A percentile compares a stretch with the other conserved stretches of the same genome.
These are phyloP conservation scores for Neomorphus geoffroyi DNA, from an alignment of 2,797 vertebrate species.

Conservation along the genomic window DNA sequence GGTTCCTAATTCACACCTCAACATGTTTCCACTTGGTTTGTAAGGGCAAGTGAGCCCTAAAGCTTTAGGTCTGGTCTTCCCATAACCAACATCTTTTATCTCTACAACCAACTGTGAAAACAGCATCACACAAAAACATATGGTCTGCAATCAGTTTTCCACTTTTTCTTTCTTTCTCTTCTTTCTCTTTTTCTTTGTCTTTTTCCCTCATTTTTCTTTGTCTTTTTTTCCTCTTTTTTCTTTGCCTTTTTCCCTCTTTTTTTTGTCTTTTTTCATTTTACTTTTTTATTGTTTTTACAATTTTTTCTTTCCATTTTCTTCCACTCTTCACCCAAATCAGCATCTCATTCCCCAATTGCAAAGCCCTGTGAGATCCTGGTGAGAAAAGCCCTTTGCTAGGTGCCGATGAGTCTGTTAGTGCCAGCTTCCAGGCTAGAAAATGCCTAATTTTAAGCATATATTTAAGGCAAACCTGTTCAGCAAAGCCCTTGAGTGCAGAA, in stretches of 20 bases:
- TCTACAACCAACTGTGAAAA: background rate
- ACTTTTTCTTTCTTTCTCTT: background rate
- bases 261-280: fast-evolving
- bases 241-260: no score
- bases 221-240: no score
- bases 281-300: no score
- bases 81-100: background rate
- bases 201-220: background rate
- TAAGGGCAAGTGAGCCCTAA: background rate
- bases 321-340: background rate
- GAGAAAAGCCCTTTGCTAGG: background rate
- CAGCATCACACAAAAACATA: background rate
- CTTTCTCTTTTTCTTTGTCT: no score
- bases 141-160: background rate
- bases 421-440: background rate
- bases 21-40: background rate
- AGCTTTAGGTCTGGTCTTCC: background rate
- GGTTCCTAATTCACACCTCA: background rate
- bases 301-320: background rate
- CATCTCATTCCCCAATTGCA: background rate
- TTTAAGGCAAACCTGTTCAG: background rate
- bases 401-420: no score
- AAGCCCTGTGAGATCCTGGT: background rate
- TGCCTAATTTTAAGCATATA: background rate
- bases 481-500: background rate